Conservation (phyloP, 1,140 invertebrate genomes). For the Drosophila nasuta region DNA sequence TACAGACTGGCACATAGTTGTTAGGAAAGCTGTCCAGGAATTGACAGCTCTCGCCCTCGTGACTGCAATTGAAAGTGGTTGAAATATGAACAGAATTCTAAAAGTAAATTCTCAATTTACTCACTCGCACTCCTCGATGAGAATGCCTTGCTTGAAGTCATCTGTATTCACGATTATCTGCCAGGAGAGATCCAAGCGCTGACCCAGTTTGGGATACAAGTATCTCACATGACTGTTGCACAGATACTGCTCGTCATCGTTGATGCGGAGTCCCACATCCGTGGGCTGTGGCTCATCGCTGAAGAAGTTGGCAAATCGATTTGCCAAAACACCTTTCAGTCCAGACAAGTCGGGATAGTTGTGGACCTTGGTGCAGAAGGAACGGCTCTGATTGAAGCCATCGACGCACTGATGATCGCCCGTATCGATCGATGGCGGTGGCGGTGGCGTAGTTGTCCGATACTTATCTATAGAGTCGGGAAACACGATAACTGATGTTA, state of each 20-base stretch:
- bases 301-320: conserved; percentile 67
- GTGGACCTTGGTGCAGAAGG: conserved; percentile 74
- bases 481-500: conserved; percentile 76
- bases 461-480: conserved; percentile 49
- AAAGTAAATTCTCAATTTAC: conserved; percentile 20
- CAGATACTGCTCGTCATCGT: conserved; percentile 57
- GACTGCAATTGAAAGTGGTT: not conserved
- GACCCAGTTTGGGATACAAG: conserved; percentile 64
- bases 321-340: conserved; percentile 55
- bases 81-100: too few species aligned
- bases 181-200: conserved; percentile 59
- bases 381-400: conserved; percentile 48
- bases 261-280: conserved; percentile 60
- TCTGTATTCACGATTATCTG: conserved; percentile 75
- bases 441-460: not conserved
- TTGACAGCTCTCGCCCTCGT: conserved; percentile 71
- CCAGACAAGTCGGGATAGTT: conserved; percentile 67
- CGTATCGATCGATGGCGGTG: not conserved
- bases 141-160: conserved; percentile 74
- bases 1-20: conserved; percentile 86
- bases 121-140: conserved; percentile 84
- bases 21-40: conserved; percentile 84
- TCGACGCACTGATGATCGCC: conserved; percentile 50
- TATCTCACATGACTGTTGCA: conserved; percentile 52
- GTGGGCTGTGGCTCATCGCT: conserved; percentile 53